Conservation (phyloP, 2,888 invertebrate genomes). For the Altica lythri region DNA sequence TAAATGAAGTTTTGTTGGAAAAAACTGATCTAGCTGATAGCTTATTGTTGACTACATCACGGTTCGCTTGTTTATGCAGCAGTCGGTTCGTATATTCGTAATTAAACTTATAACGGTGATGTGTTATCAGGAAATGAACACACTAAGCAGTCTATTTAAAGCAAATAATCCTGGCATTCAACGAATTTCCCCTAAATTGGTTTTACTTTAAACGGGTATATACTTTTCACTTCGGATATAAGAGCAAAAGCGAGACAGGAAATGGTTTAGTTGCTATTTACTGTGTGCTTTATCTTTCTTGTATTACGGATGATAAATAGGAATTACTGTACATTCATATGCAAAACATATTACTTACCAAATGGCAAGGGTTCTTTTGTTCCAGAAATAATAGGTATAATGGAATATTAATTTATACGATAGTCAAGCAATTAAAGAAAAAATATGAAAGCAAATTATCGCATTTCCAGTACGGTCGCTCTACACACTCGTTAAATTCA, state of each 20-base stretch:
- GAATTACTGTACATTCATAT: slow-evolving; percentile 1
- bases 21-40: no score
- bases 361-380: not conserved
- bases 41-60: no score
- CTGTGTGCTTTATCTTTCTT: slow-evolving; percentile 16
- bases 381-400: not conserved
- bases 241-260: slow-evolving; percentile 3
- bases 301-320: slow-evolving; percentile 17
- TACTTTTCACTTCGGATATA: slow-evolving; percentile 8
- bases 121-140: slow-evolving; percentile 27
- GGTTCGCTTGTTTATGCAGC: no score
- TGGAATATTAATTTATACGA: not conserved
- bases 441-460: no score
- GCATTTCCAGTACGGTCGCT: no score
- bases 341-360: not conserved
- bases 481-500: no score
- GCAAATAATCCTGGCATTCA: slow-evolving; percentile 20
- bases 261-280: slow-evolving; percentile 25
- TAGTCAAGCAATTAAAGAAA: no score
- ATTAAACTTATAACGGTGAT: slow-evolving; percentile 12
- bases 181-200: slow-evolving; percentile 20
- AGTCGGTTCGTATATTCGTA: no score
- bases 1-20: no score
- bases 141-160: slow-evolving; percentile 24
- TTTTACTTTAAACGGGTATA: slow-evolving; percentile 21